Percentiles rank a stretch among this genome's conserved stretches.
Conservation (phyloP, 1,140 invertebrate genomes). For the Drosophila ananassae region DNA sequence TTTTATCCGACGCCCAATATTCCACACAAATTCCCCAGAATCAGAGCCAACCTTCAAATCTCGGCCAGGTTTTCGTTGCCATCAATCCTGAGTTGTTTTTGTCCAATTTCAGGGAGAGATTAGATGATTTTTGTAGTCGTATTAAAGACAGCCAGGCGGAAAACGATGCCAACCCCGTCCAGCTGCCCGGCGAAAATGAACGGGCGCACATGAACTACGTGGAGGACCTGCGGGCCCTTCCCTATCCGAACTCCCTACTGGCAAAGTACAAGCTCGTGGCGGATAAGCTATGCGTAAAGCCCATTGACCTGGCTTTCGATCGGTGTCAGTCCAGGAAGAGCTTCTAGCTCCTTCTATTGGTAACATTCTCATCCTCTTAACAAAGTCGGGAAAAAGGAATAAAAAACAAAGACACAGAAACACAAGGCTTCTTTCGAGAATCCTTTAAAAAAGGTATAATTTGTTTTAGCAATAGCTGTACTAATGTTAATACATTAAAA, state of each 20-base stretch:
- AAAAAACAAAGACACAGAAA: no score
- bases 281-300: slow-evolving; percentile 23
- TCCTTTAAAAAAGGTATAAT: no score
- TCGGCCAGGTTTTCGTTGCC: slow-evolving; percentile 49
- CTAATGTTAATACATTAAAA: no score
- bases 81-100: slow-evolving; percentile 51
- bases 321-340: slow-evolving; percentile 8
- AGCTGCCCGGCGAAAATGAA: slow-evolving; percentile 39
- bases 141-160: slow-evolving; percentile 13
- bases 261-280: slow-evolving; percentile 39
- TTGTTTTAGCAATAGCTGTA: no score
- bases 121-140: slow-evolving; percentile 42
- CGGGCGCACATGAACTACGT: slow-evolving; percentile 46
- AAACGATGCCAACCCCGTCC: slow-evolving; percentile 4
- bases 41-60: slow-evolving; percentile 13
- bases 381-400: no score
- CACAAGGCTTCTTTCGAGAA: no score
- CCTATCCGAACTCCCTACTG: slow-evolving; percentile 33
- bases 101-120: slow-evolving; percentile 34
- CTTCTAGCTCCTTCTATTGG: not conserved
- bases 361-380: no score
- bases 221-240: slow-evolving; percentile 33
- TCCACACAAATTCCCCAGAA: slow-evolving; percentile 28
- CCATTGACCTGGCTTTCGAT: slow-evolving; percentile 36
- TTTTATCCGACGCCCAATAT: slow-evolving; percentile 53